A percentile compares a stretch with the other conserved stretches of the same genome.
These are phyloP conservation scores for Scomber japonicus DNA, from an alignment of 2,113 vertebrate species.

Conservation along the genomic window DNA sequence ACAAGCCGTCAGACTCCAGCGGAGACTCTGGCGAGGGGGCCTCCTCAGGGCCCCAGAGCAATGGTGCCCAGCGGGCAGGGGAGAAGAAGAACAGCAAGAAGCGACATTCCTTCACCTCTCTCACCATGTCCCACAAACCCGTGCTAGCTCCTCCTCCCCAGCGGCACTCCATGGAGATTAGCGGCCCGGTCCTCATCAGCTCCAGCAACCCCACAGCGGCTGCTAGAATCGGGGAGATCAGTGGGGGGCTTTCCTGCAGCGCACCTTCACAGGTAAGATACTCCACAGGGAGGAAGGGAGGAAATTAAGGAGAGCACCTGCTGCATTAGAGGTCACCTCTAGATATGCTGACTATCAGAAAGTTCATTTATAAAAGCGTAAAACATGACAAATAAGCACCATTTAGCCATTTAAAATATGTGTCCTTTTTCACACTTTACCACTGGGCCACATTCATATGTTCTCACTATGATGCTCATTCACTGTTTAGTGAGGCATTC, in stretches of 20 bases:
- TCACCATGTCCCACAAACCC: constrained; percentile 97
- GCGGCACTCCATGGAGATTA: constrained; percentile 99
- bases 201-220: constrained; percentile 98
- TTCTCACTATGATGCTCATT: neutral
- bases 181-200: constrained; percentile 97
- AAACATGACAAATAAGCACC: neutral
- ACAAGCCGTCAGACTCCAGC: constrained; percentile 89
- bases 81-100: constrained; percentile 99
- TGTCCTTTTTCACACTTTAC: constrained; percentile 1
- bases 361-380: neutral
- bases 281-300: neutral
- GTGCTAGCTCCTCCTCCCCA: constrained; percentile 93
- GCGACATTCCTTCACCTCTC: constrained; percentile 98
- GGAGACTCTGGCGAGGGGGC: constrained; percentile 90
- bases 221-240: constrained; percentile 94
- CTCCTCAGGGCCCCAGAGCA: constrained; percentile 87
- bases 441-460: no score
- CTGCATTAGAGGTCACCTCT: neutral
- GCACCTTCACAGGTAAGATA: constrained; percentile 95
- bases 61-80: constrained; percentile 88
- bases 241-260: constrained; percentile 93
- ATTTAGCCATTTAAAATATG: constrained; percentile 2
- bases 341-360: neutral
- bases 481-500: neutral
- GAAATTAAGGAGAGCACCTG: neutral